Conservation (phyloP, 1,140 invertebrate genomes). For the Nixonia krombeini region DNA sequence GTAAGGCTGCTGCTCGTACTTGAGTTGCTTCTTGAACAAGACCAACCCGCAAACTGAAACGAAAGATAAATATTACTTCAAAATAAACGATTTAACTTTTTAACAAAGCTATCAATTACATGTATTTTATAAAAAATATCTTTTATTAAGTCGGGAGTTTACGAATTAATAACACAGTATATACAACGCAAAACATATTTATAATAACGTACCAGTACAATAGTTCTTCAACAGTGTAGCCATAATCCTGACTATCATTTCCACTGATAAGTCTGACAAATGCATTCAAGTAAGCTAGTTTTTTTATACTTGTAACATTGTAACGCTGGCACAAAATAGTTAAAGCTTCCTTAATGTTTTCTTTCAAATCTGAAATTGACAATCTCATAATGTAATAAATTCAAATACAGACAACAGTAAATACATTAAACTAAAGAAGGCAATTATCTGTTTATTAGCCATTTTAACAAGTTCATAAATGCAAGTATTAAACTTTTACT, state of each 20-base stretch:
- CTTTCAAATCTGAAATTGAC: constrained; percentile 70
- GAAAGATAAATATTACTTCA: constrained; percentile 2
- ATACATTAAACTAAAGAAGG: too few relatives aligned
- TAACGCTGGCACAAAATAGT: constrained; percentile 75
- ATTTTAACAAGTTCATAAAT: too few relatives aligned
- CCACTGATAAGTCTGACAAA: constrained; percentile 84
- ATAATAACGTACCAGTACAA: constrained; percentile 85
- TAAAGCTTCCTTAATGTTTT: constrained; percentile 77
- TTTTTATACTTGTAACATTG: constrained; percentile 77
- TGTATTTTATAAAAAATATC: too few relatives aligned
- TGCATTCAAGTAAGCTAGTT: constrained; percentile 85
- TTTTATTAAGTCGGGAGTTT: neutral
- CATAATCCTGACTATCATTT: constrained; percentile 77
- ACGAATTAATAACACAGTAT: neutral
- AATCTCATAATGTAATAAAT: neutral
- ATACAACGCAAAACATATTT: neutral
- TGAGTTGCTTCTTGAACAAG: constrained; percentile 89
- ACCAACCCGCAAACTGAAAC: constrained; percentile 84
- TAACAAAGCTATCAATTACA: too few relatives aligned
- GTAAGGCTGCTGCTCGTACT: constrained; percentile 88
- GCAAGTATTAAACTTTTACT: too few relatives aligned
- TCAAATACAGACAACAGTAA: too few relatives aligned
- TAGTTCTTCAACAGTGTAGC: constrained; percentile 83
- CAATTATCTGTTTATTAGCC: too few relatives aligned
- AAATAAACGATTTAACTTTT: neutral